Evolutionary conservation across 1,140 invertebrate species (phyloP).

Genomic region (Bombus vancouverensis): DNA sequence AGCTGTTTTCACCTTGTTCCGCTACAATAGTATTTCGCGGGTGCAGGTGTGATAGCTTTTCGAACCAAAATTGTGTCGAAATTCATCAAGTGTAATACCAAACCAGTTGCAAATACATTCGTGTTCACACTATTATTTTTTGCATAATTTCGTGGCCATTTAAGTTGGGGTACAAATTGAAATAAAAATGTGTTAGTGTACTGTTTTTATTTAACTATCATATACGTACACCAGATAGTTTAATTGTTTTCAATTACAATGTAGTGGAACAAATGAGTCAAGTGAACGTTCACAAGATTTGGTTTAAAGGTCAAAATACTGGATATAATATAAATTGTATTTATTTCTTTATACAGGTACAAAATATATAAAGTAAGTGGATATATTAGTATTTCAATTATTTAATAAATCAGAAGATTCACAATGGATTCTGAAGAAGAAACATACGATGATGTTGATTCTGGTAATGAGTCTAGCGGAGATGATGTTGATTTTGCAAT

Average conservation of each 20-base stretch:
- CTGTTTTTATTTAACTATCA: slow-evolving; percentile 19
- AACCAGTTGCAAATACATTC: background rate
- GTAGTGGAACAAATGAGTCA: background rate
- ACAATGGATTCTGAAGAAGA: slow-evolving; percentile 96
- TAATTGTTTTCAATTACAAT: slow-evolving; percentile 4
- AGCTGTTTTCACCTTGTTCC: slow-evolving; percentile 60
- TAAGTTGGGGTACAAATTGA: background rate
- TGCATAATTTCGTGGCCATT: background rate
- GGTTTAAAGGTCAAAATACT: background rate
- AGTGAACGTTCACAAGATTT: background rate
- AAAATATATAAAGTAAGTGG: slow-evolving; percentile 20
- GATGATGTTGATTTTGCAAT: slow-evolving; percentile 96
- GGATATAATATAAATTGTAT: background rate
- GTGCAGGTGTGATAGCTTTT: slow-evolving; percentile 51
- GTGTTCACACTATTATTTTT: too few species aligned
- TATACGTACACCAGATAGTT: background rate
- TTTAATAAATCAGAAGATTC: slow-evolving; percentile 13
- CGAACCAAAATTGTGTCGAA: background rate
- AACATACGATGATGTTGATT: slow-evolving; percentile 94
- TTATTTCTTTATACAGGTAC: slow-evolving; percentile 20
- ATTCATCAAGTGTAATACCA: background rate
- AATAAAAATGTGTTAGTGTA: slow-evolving; percentile 1
- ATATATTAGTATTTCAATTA: background rate
- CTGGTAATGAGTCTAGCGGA: slow-evolving; percentile 94
- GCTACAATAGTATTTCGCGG: slow-evolving; percentile 44